Percentiles rank a stretch among this genome's conserved stretches.
Evolutionary conservation across 2,797 vertebrate genomes (phyloP).

Genomic region (Lepilemur septentrionalis): DNA sequence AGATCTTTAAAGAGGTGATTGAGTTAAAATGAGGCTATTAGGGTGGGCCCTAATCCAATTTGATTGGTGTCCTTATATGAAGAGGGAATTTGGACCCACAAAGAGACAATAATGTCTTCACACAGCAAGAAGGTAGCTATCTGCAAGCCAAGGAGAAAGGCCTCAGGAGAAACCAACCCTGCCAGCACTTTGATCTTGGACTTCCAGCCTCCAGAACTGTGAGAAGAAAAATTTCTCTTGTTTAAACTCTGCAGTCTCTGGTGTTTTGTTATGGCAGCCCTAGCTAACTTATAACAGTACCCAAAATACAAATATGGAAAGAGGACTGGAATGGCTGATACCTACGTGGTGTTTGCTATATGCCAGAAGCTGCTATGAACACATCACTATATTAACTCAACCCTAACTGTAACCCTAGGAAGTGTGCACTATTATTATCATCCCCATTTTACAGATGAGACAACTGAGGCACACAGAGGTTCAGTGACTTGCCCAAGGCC

Average conservation of each 20-base stretch:
- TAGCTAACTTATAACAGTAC: not conserved
- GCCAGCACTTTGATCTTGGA: not conserved
- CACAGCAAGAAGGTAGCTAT: not conserved
- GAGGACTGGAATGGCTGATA: not conserved
- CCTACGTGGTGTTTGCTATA: too few relatives aligned
- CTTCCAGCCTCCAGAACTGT: not conserved
- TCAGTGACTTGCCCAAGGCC: not conserved
- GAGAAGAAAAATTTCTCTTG: not conserved
- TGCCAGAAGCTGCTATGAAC: not conserved
- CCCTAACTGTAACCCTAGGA: not conserved
- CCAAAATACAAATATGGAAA: not conserved
- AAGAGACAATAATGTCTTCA: not conserved
- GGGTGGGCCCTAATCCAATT: not conserved
- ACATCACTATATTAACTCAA: accelerated
- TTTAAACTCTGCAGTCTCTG: not conserved
- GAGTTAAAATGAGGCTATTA: not conserved
- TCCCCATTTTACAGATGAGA: not conserved
- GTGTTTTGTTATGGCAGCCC: not conserved
- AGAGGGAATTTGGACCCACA: not conserved
- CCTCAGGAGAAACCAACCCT: not conserved
- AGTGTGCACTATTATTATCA: not conserved
- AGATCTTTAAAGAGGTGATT: not conserved
- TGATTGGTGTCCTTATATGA: not conserved
- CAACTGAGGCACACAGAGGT: not conserved
- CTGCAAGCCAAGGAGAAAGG: not conserved